Evolutionary conservation across 2,888 invertebrate genomes (phyloP), one percentile per base, ranked within the genome.

Genomic region (Augiades crinisus): DNA sequence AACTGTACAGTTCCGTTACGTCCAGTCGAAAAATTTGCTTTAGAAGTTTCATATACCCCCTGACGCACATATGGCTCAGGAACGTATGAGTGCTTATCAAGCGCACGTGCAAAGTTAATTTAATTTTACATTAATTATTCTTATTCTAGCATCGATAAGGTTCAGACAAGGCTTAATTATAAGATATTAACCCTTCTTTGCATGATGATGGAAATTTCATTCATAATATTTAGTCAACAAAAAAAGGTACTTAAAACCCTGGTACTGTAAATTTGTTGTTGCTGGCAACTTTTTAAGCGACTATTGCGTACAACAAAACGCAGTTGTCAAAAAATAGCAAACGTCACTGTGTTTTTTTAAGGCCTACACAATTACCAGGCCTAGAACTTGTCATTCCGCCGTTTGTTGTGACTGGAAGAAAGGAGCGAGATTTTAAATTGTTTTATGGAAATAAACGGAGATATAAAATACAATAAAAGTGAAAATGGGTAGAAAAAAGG

Each of bases 261-360:
- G 63, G 63, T 64, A 65, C 59, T 64, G 57, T 67, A 63, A 60
- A 66, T 66, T 65, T 60, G 54, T 69, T 67, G 65, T 58, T 63
- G 68, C 61, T 64, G 61, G 64, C 58, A 67, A 65, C 64, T 24
- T 66, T 63, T 62, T 63, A 62, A 44, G 44, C 49, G 47, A 55
- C 60, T 52, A 55, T 59, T 38, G 64, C 60, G 60, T 64, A 62
- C 22, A 65, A 64, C 60, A 41, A 64, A 65, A 67, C 58, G 62
- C 64, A 63, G 62, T 60, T 62, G 60, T 64, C 50, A 62, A 64
- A 62, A 64, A 64, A 67, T 46, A 63, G 51, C 59, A 53, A 67
- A 62, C 61, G 53, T 62, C 57, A 63, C 61, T 65, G 62, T 64
- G 7, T n/a, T n/a, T n/a, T n/a, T n/a, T n/a, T n/a, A n/a, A n/a